Base-by-base conservation (phyloP, 2,113 vertebrate species). In the Balaeniceps rex region DNA sequence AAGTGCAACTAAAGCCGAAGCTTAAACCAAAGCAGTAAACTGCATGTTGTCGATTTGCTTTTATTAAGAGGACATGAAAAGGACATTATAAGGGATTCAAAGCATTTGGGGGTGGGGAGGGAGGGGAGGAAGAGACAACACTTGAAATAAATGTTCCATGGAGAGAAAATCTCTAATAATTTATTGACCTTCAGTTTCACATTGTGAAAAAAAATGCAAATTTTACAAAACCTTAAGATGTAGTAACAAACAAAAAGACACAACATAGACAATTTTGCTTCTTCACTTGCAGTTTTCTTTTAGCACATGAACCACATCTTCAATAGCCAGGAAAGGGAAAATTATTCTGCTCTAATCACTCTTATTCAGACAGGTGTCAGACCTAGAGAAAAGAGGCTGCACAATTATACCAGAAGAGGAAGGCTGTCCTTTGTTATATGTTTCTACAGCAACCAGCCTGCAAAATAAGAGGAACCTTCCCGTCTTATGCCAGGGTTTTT, bases 111-210 rank as follows among this genome's bases (percentile, higher is more conserved):
- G 90, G 26, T 42, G 19, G 38, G 42, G n/a, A 83, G 17, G 47
- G 15, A 83, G 10, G 12, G 14, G 7, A 86, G 26, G 34, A 88
- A 90, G 61, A 84, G 21, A 91, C 82, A 87, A 84, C 40, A 79
- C 57, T 94, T 90, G 46, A 93, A 93, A 94, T 70, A 90, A 95
- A 85, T 36, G 14, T 54, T 70, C 82, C 54, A 74, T 88, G 57
- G 95, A 98, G 98, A 99, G 98, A 98, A 99, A 99, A 97, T 98
- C 98, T 98, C 98, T 99, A 98, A 99, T 98, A 99, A 99, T 99
- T 99, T 99, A 99, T 99, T 99, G 98, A 99, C 98, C 98, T 99
- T 99, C 98, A 98, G 99, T 99, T 99, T 99, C 99, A 99, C 99
- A 99, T 99, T 99, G 99, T 99, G 99, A 97, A 98, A 97, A 97